Base-by-base conservation (phyloP, 2,888 invertebrate species). In the Cephalotes varians region DNA sequence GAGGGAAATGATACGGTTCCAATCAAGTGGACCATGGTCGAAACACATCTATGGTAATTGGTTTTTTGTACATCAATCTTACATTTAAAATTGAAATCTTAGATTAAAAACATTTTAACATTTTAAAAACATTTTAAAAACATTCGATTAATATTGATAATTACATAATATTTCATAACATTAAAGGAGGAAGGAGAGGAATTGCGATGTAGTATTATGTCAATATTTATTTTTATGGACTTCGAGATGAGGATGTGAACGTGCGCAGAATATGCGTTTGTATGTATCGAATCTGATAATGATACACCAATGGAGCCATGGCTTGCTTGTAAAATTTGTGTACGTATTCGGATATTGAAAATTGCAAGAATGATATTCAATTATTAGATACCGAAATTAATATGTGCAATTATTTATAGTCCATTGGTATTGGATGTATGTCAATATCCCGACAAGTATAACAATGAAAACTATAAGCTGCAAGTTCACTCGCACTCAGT, bases 1-100 rank as follows among this genome's bases (percentile, higher is more conserved):
- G n/a, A n/a, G n/a, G n/a, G n/a, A n/a, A n/a, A n/a, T n/a, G n/a
- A n/a, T n/a, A n/a, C n/a, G n/a, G n/a, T 94, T 99, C 99, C 0
- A 99, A 99, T 94, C 95, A 98, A 54, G 96, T 99, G 1, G 99
- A 92, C 98, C 99, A 0, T 99, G 98, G 98, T 98, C 98, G 0
- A 96, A 97, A 34, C 97, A 97, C 92, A 96, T 99, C 89, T 99
- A 98, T 94, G 96, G 98, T 98, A 93, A 77, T 31, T 86, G 44
- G 72, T 25, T 58, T 58, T 21, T 34, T 21, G 71, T 1, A 18
- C n/a, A n/a, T n/a, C n/a, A 40, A 9, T 9, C n/a, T 21, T n/a
- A 18, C 37, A 58, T 74, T 49, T 44, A 62, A 54, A 21, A 10
- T 47, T 6, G 21, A 51, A 18, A 18, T 65, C 0, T 9, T 9